These are phyloP conservation scores for Drosophila anomalipes DNA, from an alignment of 2,888 invertebrate genomes.

Conservation along the genomic window DNA sequence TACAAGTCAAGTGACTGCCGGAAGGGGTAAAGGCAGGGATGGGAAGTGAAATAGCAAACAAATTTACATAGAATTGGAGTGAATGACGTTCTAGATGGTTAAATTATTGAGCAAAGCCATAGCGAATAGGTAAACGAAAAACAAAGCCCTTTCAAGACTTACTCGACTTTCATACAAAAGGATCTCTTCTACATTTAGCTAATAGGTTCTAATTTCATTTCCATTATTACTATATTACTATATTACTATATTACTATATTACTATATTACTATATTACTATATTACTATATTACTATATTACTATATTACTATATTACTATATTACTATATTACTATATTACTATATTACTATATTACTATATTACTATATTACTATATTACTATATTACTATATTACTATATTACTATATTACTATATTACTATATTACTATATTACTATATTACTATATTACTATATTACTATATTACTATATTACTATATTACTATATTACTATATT, in stretches of 20 bases:
- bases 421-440: neutral
- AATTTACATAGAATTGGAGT: constrained; percentile 62
- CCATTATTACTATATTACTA: neutral
- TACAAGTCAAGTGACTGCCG: neutral
- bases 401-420: neutral
- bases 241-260: neutral
- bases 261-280: neutral
- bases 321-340: neutral
- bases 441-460: too few species aligned
- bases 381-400: neutral
- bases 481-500: too few species aligned
- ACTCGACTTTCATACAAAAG: neutral
- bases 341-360: neutral
- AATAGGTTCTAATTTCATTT: neutral
- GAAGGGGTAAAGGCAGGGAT: constrained; percentile 10
- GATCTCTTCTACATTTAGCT: neutral
- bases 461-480: too few species aligned
- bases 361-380: neutral
- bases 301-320: neutral
- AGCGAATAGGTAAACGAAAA: constrained; percentile 5
- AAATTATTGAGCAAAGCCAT: constrained; percentile 18
- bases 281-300: neutral
- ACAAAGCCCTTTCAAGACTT: constrained; percentile 1
- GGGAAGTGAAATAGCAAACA: constrained; percentile 37
- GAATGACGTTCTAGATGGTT: constrained; percentile 24